These are phyloP conservation scores for Epistrophella euchroma DNA, from an alignment of 2,888 invertebrate species.

Conservation along the genomic window DNA sequence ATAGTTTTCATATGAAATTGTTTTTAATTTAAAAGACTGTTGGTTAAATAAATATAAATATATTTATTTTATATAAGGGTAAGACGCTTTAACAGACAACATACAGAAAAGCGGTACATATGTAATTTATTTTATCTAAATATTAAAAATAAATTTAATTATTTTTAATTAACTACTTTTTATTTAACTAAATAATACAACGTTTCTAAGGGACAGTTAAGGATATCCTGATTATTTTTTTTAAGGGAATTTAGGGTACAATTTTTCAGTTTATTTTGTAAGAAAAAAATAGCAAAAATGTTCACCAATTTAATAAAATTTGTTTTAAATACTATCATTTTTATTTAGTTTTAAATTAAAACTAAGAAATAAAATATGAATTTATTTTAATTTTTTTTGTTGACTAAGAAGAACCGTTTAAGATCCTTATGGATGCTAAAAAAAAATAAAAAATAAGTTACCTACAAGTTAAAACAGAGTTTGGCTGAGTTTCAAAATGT, in stretches of 20 bases:
- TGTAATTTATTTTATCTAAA: slow-evolving; percentile 47
- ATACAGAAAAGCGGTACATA: slow-evolving; percentile 66
- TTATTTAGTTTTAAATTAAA: not conserved
- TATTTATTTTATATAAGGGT: slow-evolving; percentile 22
- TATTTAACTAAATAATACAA: slow-evolving; percentile 48
- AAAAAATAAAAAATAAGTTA: no score
- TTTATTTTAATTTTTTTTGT: no score
- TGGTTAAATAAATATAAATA: slow-evolving; percentile 37
- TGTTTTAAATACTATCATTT: not conserved
- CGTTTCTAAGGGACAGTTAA: slow-evolving; percentile 39
- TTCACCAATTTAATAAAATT: not conserved
- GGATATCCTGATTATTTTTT: not conserved
- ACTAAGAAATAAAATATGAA: not conserved
- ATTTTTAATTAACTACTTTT: slow-evolving; percentile 56
- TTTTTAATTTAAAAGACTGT: not conserved
- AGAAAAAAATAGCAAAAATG: slow-evolving; percentile 16
- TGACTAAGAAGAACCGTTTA: no score
- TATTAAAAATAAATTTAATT: slow-evolving; percentile 40
- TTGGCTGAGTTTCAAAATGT: no score
- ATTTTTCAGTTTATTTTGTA: not conserved
- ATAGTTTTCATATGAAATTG: slow-evolving; percentile 21
- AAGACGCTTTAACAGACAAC: slow-evolving; percentile 62
- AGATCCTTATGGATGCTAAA: no score
- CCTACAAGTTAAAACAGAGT: no score
- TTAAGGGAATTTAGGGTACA: slow-evolving; percentile 14